A percentile compares a stretch with the other conserved stretches of the same genome.
phyloP scores from a whole-genome alignment of 1,140 invertebrate genomes.

The Thereuonema tuberculata region DNA sequence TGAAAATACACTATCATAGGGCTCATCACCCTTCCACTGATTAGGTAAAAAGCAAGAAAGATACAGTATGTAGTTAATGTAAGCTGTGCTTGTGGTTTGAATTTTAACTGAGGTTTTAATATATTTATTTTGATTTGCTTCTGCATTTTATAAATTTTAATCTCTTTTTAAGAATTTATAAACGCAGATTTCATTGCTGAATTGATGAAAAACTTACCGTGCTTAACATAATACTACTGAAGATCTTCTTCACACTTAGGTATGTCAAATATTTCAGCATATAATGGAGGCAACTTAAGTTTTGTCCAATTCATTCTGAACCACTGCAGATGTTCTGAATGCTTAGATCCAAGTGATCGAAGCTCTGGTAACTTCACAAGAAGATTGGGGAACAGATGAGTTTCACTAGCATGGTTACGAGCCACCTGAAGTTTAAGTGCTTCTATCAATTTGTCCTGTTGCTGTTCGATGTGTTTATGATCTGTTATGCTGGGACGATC shows the following conservation, averaged over 20 bases:
- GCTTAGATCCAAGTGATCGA: constrained; percentile 62
- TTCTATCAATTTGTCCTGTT: constrained; percentile 71
- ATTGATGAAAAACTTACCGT: too few relatives aligned
- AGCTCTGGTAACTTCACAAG: constrained; percentile 62
- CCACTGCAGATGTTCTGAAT: constrained; percentile 76
- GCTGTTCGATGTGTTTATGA: constrained; percentile 61
- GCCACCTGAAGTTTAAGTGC: constrained; percentile 52
- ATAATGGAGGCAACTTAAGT: constrained; percentile 70
- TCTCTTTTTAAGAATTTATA: too few relatives aligned
- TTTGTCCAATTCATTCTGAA: constrained; percentile 75
- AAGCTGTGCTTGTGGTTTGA: too few relatives aligned
- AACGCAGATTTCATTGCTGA: too few relatives aligned
- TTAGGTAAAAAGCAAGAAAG: too few relatives aligned
- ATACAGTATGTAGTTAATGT: too few relatives aligned
- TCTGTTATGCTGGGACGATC: constrained; percentile 59
- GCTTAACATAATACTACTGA: constrained; percentile 5
- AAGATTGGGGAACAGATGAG: constrained; percentile 50
- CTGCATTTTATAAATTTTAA: too few relatives aligned
- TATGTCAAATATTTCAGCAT: constrained; percentile 96
- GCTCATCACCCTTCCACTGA: too few relatives aligned
- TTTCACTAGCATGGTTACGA: constrained; percentile 37
- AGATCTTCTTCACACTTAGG: constrained; percentile 67
- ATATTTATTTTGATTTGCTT: too few relatives aligned
- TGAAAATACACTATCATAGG: too few relatives aligned
- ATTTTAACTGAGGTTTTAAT: too few relatives aligned